phyloP scores from a whole-genome alignment of 1,140 invertebrate genomes.

The Drosophila novamexicana region DNA sequence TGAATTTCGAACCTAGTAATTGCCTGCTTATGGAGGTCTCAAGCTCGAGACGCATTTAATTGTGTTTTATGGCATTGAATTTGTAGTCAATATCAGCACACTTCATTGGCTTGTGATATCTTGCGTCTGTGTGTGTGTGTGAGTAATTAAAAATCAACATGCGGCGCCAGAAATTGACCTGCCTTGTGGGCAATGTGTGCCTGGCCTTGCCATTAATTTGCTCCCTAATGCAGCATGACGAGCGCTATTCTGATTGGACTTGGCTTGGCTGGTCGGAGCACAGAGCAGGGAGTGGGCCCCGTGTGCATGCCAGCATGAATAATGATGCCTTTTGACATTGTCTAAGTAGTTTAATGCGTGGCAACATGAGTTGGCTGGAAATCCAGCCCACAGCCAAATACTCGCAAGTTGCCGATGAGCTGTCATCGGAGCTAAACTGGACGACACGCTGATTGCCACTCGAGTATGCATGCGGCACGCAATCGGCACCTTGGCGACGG shows the following conservation, averaged over 20 bases:
- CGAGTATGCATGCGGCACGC: slow-evolving; percentile 56
- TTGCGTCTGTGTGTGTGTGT: slow-evolving; percentile 4
- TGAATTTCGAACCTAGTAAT: slow-evolving; percentile 65
- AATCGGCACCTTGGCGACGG: slow-evolving; percentile 22
- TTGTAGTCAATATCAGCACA: slow-evolving; percentile 68
- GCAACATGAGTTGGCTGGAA: slow-evolving; percentile 72
- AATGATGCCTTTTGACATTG: slow-evolving; percentile 81
- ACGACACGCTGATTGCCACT: slow-evolving; percentile 40
- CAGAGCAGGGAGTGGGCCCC: slow-evolving; percentile 13
- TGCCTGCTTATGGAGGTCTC: slow-evolving; percentile 53
- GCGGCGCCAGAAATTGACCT: slow-evolving; percentile 39
- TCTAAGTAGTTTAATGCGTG: slow-evolving; percentile 81
- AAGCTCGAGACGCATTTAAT: slow-evolving; percentile 59
- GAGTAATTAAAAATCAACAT: slow-evolving; percentile 58
- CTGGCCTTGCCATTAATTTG: slow-evolving; percentile 35
- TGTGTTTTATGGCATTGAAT: slow-evolving; percentile 77
- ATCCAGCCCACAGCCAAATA: slow-evolving; percentile 61
- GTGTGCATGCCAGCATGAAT: slow-evolving; percentile 60
- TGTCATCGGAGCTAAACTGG: slow-evolving; percentile 41
- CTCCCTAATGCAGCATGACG: slow-evolving; percentile 54
- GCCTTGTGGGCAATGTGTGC: background rate
- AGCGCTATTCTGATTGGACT: slow-evolving; percentile 41
- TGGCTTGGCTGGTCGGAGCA: slow-evolving; percentile 5
- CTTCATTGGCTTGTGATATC: slow-evolving; percentile 44
- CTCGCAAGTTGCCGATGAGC: slow-evolving; percentile 26